Percentiles rank a stretch among this genome's conserved stretches.
These are phyloP conservation scores for Epistrophe eligans DNA, from an alignment of 2,888 invertebrate genomes.

Conservation along the genomic window DNA sequence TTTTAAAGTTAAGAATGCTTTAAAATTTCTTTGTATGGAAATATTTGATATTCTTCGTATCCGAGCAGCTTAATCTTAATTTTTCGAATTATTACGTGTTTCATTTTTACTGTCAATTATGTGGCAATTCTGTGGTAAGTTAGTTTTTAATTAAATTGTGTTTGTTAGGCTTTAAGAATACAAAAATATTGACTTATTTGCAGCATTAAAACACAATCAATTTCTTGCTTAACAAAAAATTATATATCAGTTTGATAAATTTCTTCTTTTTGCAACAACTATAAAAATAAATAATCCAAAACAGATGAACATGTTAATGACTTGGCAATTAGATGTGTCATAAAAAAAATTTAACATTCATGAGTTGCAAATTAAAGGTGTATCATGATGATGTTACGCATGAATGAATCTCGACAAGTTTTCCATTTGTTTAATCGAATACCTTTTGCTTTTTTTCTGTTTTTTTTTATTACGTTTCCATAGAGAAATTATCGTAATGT, in stretches of 20 bases:
- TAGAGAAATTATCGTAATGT: constrained; percentile 5
- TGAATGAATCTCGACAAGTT: constrained; percentile 9
- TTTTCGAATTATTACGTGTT: too few relatives aligned
- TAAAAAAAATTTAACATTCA: constrained; percentile 16
- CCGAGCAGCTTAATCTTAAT: too few relatives aligned
- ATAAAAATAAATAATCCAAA: not conserved
- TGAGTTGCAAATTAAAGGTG: constrained; percentile 35
- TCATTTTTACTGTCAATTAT: too few relatives aligned
- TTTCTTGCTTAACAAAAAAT: not conserved
- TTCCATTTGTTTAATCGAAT: constrained; percentile 20
- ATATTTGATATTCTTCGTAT: too few relatives aligned
- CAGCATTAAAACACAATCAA: too few relatives aligned
- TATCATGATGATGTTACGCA: constrained; percentile 23
- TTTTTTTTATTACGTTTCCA: not conserved
- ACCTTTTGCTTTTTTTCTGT: not conserved
- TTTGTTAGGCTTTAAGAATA: not conserved
- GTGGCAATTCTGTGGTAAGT: not conserved
- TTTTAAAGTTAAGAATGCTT: too few relatives aligned
- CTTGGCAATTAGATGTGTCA: constrained; percentile 22
- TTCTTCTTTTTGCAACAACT: not conserved
- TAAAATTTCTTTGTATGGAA: too few relatives aligned
- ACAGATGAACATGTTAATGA: not conserved
- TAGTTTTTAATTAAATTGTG: not conserved
- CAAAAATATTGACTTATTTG: not conserved
- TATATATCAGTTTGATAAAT: not conserved